Percentiles rank a stretch among this genome's conserved stretches.
These are phyloP conservation scores for Steinernema feltiae DNA, from an alignment of 1,140 invertebrate genomes.

Conservation along the genomic window DNA sequence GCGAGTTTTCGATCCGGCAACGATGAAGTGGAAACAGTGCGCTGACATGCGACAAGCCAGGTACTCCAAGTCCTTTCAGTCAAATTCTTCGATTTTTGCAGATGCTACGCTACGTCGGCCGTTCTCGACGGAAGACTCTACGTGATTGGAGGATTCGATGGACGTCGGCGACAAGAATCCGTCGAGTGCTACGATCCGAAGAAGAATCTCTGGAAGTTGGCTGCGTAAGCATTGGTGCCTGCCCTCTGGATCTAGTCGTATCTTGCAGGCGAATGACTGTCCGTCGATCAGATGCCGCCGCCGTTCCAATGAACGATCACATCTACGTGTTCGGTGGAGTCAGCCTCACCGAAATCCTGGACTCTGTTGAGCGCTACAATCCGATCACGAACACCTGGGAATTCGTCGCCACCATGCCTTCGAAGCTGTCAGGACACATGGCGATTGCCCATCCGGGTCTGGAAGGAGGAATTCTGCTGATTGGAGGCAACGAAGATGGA, in stretches of 20 bases:
- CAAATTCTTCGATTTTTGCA: background rate
- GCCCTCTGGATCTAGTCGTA: background rate
- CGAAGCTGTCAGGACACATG: background rate
- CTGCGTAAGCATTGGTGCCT: background rate
- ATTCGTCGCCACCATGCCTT: background rate
- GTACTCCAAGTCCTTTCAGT: background rate
- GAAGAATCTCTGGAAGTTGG: background rate
- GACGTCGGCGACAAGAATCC: background rate
- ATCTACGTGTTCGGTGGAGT: conserved; percentile 6
- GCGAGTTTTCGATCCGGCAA: background rate
- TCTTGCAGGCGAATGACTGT: background rate
- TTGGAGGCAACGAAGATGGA: background rate
- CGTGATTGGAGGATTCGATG: background rate
- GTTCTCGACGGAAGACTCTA: background rate
- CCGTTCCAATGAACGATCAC: background rate
- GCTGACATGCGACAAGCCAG: background rate
- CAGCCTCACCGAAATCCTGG: background rate
- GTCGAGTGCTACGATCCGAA: background rate
- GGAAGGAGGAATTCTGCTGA: background rate
- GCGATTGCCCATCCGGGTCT: background rate
- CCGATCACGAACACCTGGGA: background rate
- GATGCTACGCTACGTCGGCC: background rate
- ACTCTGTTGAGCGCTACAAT: background rate
- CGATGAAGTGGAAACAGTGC: background rate
- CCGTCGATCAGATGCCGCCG: background rate